Evolutionary conservation across 2,888 invertebrate species (phyloP).

Genomic region (Xestia ashworthii): DNA sequence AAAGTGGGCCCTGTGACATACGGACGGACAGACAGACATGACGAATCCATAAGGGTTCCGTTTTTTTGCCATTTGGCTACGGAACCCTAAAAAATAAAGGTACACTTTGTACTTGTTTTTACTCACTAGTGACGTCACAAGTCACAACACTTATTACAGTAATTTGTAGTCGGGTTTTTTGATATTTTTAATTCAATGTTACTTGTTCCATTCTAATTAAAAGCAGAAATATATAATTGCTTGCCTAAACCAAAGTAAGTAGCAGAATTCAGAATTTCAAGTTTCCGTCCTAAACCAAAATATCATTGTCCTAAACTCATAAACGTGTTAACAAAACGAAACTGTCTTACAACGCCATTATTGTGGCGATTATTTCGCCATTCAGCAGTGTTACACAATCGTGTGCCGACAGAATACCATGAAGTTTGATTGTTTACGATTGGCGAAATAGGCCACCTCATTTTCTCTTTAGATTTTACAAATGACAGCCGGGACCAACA

Average conservation of each 20-base stretch:
- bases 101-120: too few relatives aligned
- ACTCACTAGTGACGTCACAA: too few relatives aligned
- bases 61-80: too few relatives aligned
- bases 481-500: too few relatives aligned
- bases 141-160: too few relatives aligned
- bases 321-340: conserved; percentile 22
- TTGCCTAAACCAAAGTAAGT: not conserved
- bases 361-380: conserved; percentile 28
- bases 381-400: conserved; percentile 23
- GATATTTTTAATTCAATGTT: too few relatives aligned
- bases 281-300: conserved; percentile 15
- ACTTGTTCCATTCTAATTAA: too few relatives aligned
- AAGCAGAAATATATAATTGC: not conserved
- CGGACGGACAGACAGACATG: too few relatives aligned
- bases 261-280: not conserved
- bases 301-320: not conserved
- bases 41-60: too few relatives aligned
- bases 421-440: not conserved
- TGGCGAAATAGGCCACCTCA: conserved; percentile 3
- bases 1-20: too few relatives aligned
- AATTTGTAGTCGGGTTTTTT: too few relatives aligned
- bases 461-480: not conserved
- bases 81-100: too few relatives aligned
- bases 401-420: conserved; percentile 23
- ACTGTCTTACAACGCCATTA: conserved; percentile 23